Evolutionary conservation across 2,888 invertebrate species (phyloP), one percentile per base, ranked within the genome.

Genomic region (Altica lythri): DNA sequence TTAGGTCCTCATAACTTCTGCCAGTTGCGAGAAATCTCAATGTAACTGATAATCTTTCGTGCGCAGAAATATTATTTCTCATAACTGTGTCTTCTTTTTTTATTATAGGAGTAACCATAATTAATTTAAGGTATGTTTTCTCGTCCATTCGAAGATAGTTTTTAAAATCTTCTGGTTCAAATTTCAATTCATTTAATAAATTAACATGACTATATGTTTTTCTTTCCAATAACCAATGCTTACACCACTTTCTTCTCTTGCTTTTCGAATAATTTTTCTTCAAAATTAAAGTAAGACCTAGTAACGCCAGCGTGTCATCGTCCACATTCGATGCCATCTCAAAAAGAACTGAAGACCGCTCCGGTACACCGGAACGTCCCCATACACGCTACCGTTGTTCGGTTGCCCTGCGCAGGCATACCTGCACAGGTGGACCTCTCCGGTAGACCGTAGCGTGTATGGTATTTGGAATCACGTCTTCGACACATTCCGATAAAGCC

Each of bases 191-290:
- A 12, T 46, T 46, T 12, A 46, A 47, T 25, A 22, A 47, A 47
- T 35, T 37, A 37, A 47, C 17, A 27, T 38, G 25, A 47, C 27
- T 32, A 16, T 37, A 47, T 25, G 9, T 47, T 47, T 37, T 22
- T 27, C 38, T 13, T 9, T 47, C 27, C 27, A 47, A 22, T 47
- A 47, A 37, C 35, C 37, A 37, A 25, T 47, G 13, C 27, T 35
- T 47, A 27, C 47, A 27, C 37, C 47, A 47, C 27, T 47, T 34
- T 47, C n/a, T n/a, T n/a, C n/a, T n/a, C n/a, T n/a, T n/a, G n/a
- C n/a, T n/a, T 37, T 37, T n/a, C 8, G 16, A 37, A 14, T 14
- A 16, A 16, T 16, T n/a, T 37, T 37, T n/a, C n/a, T n/a, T n/a
- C 16, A 38, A 6, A 38, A 38, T 12, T 18, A 38, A 38, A 8